Conservation (phyloP, 2,888 invertebrate species). For the Eupithecia insigniata region DNA sequence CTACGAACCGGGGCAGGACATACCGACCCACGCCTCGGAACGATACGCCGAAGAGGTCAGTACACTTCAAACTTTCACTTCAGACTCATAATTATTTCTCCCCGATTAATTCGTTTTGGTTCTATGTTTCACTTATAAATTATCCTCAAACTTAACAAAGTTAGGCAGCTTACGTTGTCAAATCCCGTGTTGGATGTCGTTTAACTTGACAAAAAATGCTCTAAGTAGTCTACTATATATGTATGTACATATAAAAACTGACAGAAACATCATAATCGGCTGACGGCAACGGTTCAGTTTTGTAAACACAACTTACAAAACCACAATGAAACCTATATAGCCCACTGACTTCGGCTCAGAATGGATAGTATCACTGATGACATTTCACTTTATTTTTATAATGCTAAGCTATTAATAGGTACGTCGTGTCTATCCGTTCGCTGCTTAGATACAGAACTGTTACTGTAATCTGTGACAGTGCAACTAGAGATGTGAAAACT, state of each 20-base stretch:
- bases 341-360: neutral
- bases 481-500: conserved; percentile 16
- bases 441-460: conserved; percentile 27
- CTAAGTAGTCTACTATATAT: neutral
- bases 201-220: neutral
- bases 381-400: conserved; percentile 31
- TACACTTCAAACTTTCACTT: conserved; percentile 5
- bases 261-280: neutral
- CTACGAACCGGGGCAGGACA: neutral
- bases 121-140: too few species aligned
- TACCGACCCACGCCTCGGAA: neutral
- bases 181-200: neutral
- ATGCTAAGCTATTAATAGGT: conserved; percentile 30
- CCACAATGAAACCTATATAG: neutral
- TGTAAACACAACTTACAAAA: neutral
- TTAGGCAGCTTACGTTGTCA: neutral
- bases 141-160: neutral
- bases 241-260: neutral
- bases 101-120: too few species aligned
- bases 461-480: conserved; percentile 6
- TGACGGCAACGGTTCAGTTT: too few species aligned
- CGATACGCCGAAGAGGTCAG: neutral
- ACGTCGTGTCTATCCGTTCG: conserved; percentile 26
- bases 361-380: conserved; percentile 6
- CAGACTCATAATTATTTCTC: neutral